Evolutionary conservation across 2,888 invertebrate genomes (phyloP), one percentile per base, ranked within the genome.

Genomic region (Nasonovia ribisnigri): DNA sequence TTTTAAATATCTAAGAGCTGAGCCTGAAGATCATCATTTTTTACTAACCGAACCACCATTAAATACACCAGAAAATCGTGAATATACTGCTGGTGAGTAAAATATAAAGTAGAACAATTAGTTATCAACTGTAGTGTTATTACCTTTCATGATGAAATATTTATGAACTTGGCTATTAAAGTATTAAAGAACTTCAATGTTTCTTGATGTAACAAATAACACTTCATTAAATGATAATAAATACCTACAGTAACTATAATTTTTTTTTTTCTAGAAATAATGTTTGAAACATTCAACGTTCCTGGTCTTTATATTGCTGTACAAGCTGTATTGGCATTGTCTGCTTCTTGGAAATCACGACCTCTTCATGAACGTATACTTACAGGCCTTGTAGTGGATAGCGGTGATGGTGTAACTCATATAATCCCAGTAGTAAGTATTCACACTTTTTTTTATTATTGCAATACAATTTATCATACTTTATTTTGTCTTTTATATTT

Each of bases 231-330:
- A 48, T 51, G 88, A 42, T 54, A 89, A 20, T 20, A 43, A 26
- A 26, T 91, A 26, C 42, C 4, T 77, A 77, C 13, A 54, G 13
- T 42, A 29, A 89, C 26, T 54, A 57, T 42, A 77, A n/a, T 20
- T 89, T 88, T 84, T 24, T 90, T 92, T 94, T 94, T 96, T 94
- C 96, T 96, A 95, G 99, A 99, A 97, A 99, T 99, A 95, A 99
- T 99, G 99, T 99, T 99, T 96, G 99, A 99, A 96, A 99, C 99
- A 54, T 99, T 99, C 96, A 99, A 99, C 96, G 99, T 99, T 95
- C 99, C 99, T 95, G 99, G 99, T 54, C 96, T 99, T 95, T 99
- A 99, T 96, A 99, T 99, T 95, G 99, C 99, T 94, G 99, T 99
- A 67, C 99, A 99, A 97, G 99, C 99, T 88, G 99, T 99, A 16